Base-by-base conservation (phyloP, 2,797 vertebrate species). In the Halcyon badia region DNA sequence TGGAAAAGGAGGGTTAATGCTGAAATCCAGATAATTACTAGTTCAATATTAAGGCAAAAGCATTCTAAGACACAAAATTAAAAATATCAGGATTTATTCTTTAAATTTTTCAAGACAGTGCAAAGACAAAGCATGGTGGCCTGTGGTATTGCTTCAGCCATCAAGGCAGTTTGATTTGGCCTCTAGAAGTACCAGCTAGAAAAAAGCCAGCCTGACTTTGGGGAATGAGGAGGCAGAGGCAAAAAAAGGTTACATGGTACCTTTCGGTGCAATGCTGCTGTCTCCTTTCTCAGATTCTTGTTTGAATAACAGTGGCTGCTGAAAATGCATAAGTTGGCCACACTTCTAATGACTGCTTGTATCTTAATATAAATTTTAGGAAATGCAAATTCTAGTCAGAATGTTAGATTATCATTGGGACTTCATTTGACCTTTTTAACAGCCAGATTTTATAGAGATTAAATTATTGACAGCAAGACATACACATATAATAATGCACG, bases 111-210 rank as follows among this genome's bases (percentile, higher is more conserved):
- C 17, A 39, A 54, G 58, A 33, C 16, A 26, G 7, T 54, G 37
- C 41, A 60, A 76, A 87, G n/a, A 13, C 15, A 5, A 26, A 79
- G 9, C 0, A 0, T 26, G 5, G 15, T 39, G 42, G 56, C 18
- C 31, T 48, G 24, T 75, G 57, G 19, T 73, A 60, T 65, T 62
- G 28, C 41, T 77, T 81, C 48, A 88, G 25, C 31, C 17, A 3
- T 5, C 21, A 52, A 54, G 39, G 22, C 14, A 48, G 18, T 17
- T 75, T 70, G 57, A 41, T 71, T 62, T 70, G 48, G n/a, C 35
- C 30, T 66, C 52, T 24, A 16, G 49, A 72, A 64, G 24, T 5
- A 41, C 4, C 22, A 52, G 64, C 56, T 57, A 24, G 70, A 1
- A 71, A 62, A 60, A 83, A 10, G 8, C 17, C 56, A 64, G 19